phyloP scores from a whole-genome alignment of 2,797 vertebrate species.

The Tadarida brasiliensis region DNA sequence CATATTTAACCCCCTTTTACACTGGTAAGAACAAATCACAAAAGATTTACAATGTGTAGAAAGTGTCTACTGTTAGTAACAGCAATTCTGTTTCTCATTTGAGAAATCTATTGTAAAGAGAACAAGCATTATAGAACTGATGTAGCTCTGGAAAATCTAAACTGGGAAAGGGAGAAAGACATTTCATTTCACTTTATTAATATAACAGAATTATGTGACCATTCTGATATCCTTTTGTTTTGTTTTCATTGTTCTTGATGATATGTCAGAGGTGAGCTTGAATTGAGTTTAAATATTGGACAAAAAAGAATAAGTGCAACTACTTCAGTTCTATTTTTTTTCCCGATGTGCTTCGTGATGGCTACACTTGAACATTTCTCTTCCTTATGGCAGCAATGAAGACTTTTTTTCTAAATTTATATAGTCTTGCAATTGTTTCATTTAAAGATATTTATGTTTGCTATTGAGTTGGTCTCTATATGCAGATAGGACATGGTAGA shows the following conservation, averaged over 20 bases:
- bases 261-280: neutral
- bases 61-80: neutral
- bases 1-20: neutral
- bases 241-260: slow-evolving; percentile 52
- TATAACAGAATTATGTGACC: neutral
- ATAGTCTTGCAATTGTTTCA: neutral
- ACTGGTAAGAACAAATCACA: neutral
- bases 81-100: slow-evolving; percentile 13
- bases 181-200: slow-evolving; percentile 39
- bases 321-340: neutral
- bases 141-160: neutral
- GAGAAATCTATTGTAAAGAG: neutral
- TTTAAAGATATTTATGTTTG: slow-evolving; percentile 26
- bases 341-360: neutral
- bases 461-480: neutral
- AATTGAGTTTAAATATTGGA: slow-evolving; percentile 22
- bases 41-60: neutral
- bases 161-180: neutral
- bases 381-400: slow-evolving; percentile 6
- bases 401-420: neutral
- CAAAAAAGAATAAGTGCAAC: neutral
- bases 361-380: neutral
- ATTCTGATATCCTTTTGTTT: slow-evolving; percentile 25
- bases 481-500: neutral
- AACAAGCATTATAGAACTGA: neutral